Percentiles rank a stretch among this genome's conserved stretches.
phyloP scores from a whole-genome alignment of 1,140 invertebrate genomes.

The Idris sp. region DNA sequence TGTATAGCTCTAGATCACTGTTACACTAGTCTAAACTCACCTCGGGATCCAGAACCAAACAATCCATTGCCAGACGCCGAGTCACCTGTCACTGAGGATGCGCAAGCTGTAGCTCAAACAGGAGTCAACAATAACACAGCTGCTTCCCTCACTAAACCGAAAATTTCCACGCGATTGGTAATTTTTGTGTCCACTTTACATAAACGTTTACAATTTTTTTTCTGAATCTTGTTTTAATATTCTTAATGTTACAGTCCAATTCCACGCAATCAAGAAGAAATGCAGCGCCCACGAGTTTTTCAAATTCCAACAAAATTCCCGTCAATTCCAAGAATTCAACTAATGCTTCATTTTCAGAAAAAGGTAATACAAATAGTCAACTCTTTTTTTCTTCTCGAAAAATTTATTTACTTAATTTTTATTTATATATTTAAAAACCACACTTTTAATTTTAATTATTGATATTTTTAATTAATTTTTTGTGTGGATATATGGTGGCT shows the following conservation, averaged over 20 bases:
- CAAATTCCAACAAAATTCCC: conserved; percentile 25
- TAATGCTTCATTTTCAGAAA: conserved; percentile 25
- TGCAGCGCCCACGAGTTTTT: conserved; percentile 12
- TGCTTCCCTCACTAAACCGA: conserved; percentile 52
- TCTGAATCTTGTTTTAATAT: no score
- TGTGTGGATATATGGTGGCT: no score
- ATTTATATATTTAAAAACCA: no score
- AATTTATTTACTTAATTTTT: no score
- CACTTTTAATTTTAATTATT: no score
- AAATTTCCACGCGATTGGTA: conserved; percentile 43
- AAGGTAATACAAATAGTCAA: conserved; percentile 24
- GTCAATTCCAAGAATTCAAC: conserved; percentile 24
- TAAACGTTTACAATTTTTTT: no score
- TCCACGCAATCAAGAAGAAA: conserved; percentile 34
- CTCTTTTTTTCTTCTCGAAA: no score
- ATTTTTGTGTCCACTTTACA: background rate
- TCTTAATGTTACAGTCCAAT: conserved; percentile 14
- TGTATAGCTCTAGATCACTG: conserved; percentile 77
- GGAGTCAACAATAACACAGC: conserved; percentile 43
- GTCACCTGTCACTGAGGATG: conserved; percentile 66
- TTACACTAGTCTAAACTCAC: conserved; percentile 74
- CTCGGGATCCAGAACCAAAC: conserved; percentile 69
- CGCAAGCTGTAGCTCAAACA: conserved; percentile 44
- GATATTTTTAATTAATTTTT: no score
- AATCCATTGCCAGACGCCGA: conserved; percentile 70